A percentile compares a stretch with the other conserved stretches of the same genome.
These are phyloP conservation scores for Enteromius fasciolatus DNA, from an alignment of 2,797 vertebrate genomes.

Conservation along the genomic window DNA sequence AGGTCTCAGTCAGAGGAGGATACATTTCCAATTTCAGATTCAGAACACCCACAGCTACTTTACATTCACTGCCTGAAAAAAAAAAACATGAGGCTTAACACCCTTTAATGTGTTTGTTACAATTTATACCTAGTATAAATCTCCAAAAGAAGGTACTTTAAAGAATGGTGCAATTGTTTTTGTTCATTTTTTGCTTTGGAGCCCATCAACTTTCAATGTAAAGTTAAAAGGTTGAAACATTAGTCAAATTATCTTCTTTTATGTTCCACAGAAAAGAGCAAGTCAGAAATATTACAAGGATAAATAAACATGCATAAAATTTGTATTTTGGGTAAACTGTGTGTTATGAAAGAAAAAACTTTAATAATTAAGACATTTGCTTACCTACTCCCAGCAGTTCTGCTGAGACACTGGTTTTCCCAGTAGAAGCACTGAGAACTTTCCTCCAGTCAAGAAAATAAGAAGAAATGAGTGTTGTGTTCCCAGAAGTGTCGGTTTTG, in stretches of 20 bases:
- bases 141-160: not conserved
- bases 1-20: constrained; percentile 82
- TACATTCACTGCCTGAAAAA: constrained; percentile 83
- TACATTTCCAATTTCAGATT: constrained; percentile 92
- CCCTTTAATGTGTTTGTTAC: not conserved
- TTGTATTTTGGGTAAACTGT: not conserved
- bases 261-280: no score
- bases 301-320: not conserved
- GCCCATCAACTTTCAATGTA: not conserved
- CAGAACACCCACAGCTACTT: constrained; percentile 91
- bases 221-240: not conserved
- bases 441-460: constrained; percentile 95
- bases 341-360: not conserved
- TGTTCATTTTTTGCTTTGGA: no score
- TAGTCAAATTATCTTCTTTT: not conserved
- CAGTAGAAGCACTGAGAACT: constrained; percentile 83
- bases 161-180: not conserved
- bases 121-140: not conserved
- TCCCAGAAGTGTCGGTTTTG: constrained; percentile 87
- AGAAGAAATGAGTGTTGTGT: constrained; percentile 90
- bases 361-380: constrained; percentile 54
- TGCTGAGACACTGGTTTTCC: constrained; percentile 82
- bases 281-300: not conserved
- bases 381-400: constrained; percentile 97
- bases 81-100: not conserved